Conservation (phyloP, 2,797 vertebrate species). For the Parotocinclus haroldoi region DNA sequence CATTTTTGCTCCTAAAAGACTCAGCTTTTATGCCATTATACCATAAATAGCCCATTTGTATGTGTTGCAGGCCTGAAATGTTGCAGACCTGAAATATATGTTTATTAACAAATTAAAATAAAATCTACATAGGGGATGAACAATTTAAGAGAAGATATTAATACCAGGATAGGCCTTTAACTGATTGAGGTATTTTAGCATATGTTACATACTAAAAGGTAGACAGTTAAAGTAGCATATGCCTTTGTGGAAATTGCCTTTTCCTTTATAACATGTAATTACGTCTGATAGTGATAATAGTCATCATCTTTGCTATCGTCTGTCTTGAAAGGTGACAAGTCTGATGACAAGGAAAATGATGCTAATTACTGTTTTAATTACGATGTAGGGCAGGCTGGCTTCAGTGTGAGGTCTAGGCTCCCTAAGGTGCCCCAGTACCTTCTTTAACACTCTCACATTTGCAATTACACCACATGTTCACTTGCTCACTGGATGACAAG, state of each 20-base stretch:
- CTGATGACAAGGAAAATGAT: constrained; percentile 45
- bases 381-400: constrained; percentile 15
- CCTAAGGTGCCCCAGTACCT: constrained; percentile 5
- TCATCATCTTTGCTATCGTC: constrained; percentile 4
- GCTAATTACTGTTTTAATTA: constrained; percentile 57
- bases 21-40: no score
- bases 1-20: no score
- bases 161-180: constrained; percentile 10
- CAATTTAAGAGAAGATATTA: background rate
- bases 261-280: constrained; percentile 40
- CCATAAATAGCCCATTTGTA: no score
- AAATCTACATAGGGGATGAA: no score
- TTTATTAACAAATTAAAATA: no score
- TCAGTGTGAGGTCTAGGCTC: constrained; percentile 22
- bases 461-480: constrained; percentile 8
- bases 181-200: constrained; percentile 14
- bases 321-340: constrained; percentile 17
- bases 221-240: constrained; percentile 6
- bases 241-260: constrained; percentile 15
- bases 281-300: constrained; percentile 18
- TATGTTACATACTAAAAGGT: constrained; percentile 28
- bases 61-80: no score
- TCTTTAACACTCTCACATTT: constrained; percentile 5
- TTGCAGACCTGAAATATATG: no score
- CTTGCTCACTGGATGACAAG: background rate